Evolutionary conservation across 2,797 vertebrate species (phyloP).

Genomic region (Poeciliopsis presidionis): DNA sequence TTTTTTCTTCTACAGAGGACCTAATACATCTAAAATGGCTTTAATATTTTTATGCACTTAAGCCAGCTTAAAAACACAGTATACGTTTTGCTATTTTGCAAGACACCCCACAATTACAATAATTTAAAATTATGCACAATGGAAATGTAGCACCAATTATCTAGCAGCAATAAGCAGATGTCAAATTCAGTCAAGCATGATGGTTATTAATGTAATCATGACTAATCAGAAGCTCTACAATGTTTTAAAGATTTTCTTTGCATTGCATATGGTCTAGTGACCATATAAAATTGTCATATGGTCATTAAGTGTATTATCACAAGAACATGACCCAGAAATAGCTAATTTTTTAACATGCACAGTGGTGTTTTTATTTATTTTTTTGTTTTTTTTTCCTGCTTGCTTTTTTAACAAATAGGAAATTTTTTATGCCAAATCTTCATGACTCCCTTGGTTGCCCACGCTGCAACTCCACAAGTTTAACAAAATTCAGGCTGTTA

Average conservation of each 20-base stretch:
- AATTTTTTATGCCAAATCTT: neutral
- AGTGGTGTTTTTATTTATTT: neutral
- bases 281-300: slow-evolving; percentile 1
- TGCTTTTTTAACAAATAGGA: neutral
- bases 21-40: neutral
- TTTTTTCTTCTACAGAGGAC: neutral
- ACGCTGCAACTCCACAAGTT: neutral
- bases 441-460: neutral
- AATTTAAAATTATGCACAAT: slow-evolving; percentile 5
- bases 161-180: neutral
- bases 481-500: neutral
- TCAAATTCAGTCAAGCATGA: slow-evolving; percentile 8
- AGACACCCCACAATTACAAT: slow-evolving; percentile 1
- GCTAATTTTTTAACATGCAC: neutral
- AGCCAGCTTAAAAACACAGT: slow-evolving; percentile 6
- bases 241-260: slow-evolving; percentile 14
- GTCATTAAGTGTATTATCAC: neutral
- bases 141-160: neutral
- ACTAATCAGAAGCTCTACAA: slow-evolving; percentile 5
- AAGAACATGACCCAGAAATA: neutral
- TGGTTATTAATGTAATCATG: slow-evolving; percentile 26
- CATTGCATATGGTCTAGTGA: slow-evolving; percentile 11
- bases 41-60: neutral
- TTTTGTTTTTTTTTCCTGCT: neutral
- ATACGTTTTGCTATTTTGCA: neutral